These are phyloP conservation scores for Argyrosomus japonicus DNA, from an alignment of 2,113 vertebrate genomes.

Conservation along the genomic window DNA sequence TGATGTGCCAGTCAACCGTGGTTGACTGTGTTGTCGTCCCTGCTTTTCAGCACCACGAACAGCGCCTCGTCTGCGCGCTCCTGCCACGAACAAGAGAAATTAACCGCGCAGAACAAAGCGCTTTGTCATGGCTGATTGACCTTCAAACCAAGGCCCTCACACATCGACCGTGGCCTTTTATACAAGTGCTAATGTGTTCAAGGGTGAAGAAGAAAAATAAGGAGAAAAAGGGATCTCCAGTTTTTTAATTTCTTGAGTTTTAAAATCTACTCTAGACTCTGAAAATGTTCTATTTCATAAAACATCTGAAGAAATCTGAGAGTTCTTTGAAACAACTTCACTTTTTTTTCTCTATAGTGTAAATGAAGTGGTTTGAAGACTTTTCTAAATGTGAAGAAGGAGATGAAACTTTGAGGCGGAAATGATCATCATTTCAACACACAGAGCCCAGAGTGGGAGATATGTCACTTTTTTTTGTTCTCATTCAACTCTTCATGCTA, in stretches of 20 bases:
- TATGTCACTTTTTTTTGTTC: neutral
- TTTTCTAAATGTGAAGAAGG: neutral
- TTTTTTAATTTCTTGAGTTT: slow-evolving; percentile 12
- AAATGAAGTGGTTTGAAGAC: slow-evolving; percentile 5
- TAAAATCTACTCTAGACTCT: slow-evolving; percentile 19
- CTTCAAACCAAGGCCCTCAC: slow-evolving; percentile 4
- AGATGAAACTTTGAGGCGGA: neutral
- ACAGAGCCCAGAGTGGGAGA: no score
- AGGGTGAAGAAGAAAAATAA: neutral
- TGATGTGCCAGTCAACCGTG: slow-evolving; percentile 4
- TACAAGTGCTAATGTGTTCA: neutral
- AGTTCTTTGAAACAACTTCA: slow-evolving; percentile 9
- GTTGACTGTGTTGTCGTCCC: neutral
- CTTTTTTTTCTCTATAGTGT: neutral
- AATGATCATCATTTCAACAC: neutral
- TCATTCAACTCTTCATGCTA: neutral
- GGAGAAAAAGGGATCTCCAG: neutral
- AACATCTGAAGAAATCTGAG: slow-evolving; percentile 24
- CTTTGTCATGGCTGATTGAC: slow-evolving; percentile 19
- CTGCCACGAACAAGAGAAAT: neutral
- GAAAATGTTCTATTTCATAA: neutral
- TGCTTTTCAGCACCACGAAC: slow-evolving; percentile 68
- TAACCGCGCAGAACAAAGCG: slow-evolving; percentile 24
- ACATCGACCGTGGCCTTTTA: neutral
- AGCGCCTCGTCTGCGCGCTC: slow-evolving; percentile 38